Evolutionary conservation across 2,113 vertebrate genomes (phyloP), one percentile per base, ranked within the genome.

Genomic region (Furnarius figulus): DNA sequence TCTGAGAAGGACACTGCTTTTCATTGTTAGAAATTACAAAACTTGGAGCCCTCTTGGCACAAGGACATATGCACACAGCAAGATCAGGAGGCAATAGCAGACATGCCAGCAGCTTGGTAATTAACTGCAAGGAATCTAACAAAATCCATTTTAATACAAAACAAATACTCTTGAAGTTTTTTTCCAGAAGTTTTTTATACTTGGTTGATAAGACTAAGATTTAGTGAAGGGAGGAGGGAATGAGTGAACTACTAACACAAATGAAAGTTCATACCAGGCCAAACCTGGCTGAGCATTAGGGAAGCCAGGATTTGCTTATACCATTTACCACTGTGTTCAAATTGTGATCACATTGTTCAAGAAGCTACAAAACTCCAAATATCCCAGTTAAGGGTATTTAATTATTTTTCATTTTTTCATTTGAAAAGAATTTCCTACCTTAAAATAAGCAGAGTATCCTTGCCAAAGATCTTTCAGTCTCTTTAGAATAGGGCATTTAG

Each of bases 401-500:
- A 78, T 87, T 78, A 66, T 94, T 87, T 96, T 94, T 82, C 52
- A 87, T 76, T 92, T 68, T 49, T 97, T 95, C 74, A 89, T 95
- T 96, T 90, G 90, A 77, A 97, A 94, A 85, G 79, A 76, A 47
- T 93, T 91, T 53, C 37, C 96, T 95, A 97, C 96, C 96, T 97
- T 97, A 97, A 97, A 97, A 95, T 95, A 97, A 94, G 89, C 74
- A 18, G 86, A 84, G 89, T 97, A 90, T 95, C 95, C 94, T 94
- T 92, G 96, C 93, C 96, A 97, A 95, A 96, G 94, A 97, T 97
- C 96, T 97, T 97, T 96, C 96, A 96, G 89, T 44, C 91, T 79
- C 65, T 96, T 96, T 97, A 98, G 97, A 97, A 97, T 80, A 82
- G 94, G 89, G 94, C 97, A 97, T 97, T 96, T 97, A 97, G 95